phyloP scores from a whole-genome alignment of 1,140 invertebrate species.

The Ips typographus region DNA sequence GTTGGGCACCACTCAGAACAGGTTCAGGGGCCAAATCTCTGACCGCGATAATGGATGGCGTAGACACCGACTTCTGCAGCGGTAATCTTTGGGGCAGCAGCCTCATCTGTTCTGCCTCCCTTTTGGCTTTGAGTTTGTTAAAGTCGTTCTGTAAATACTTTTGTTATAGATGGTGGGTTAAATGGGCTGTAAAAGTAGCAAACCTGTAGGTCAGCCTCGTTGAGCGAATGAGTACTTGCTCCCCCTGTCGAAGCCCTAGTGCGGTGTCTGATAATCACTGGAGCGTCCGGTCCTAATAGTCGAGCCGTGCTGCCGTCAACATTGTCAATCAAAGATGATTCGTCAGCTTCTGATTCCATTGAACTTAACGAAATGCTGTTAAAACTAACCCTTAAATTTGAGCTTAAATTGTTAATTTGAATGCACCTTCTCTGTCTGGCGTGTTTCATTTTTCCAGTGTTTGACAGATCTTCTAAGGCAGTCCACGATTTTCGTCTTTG shows the following conservation, averaged over 20 bases:
- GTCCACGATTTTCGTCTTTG: constrained; percentile 78
- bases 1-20: constrained; percentile 49
- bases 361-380: constrained; percentile 70
- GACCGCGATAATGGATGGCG: constrained; percentile 80
- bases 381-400: constrained; percentile 11
- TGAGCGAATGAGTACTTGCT: constrained; percentile 79
- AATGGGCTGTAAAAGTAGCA: constrained; percentile 37
- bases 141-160: constrained; percentile 54
- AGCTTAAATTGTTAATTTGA: neutral
- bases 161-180: no score
- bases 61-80: constrained; percentile 88
- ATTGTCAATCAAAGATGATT: constrained; percentile 56
- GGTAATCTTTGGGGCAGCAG: constrained; percentile 72
- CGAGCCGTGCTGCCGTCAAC: constrained; percentile 56
- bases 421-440: constrained; percentile 58
- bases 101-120: constrained; percentile 61
- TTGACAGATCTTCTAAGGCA: constrained; percentile 67
- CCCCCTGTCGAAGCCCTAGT: constrained; percentile 55
- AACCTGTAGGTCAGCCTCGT: constrained; percentile 81
- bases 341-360: constrained; percentile 71
- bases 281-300: constrained; percentile 50
- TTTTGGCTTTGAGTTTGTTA: constrained; percentile 60
- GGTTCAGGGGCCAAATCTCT: constrained; percentile 54
- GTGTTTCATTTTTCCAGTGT: constrained; percentile 54
- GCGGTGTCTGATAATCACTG: constrained; percentile 46